Evolutionary conservation across 2,113 vertebrate genomes (phyloP).

Genomic region (Gopherus flavomarginatus): DNA sequence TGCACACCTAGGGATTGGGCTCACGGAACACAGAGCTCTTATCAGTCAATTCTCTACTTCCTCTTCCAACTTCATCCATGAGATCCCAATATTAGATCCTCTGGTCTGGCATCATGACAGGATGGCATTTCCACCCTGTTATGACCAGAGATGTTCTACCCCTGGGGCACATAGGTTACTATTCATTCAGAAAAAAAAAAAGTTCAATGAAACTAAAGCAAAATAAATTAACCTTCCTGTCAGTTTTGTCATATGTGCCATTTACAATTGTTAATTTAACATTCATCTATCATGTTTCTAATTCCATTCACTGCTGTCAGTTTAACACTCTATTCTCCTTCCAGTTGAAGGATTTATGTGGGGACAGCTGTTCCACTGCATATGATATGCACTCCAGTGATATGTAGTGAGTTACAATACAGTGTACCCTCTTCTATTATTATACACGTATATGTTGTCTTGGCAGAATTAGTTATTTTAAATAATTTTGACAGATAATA

Average conservation of each 20-base stretch:
- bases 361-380: slow-evolving; percentile 38
- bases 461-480: neutral
- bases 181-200: slow-evolving; percentile 26
- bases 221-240: slow-evolving; percentile 59
- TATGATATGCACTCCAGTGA: neutral
- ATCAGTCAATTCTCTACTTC: neutral
- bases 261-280: slow-evolving; percentile 60
- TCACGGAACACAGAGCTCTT: accelerated
- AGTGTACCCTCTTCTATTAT: neutral
- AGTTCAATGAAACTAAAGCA: slow-evolving; percentile 33
- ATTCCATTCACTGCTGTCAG: slow-evolving; percentile 35
- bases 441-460: neutral
- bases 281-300: slow-evolving; percentile 42
- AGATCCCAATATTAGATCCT: slow-evolving; percentile 11
- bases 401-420: neutral
- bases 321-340: slow-evolving; percentile 23
- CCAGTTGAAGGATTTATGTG: slow-evolving; percentile 52
- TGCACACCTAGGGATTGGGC: neutral
- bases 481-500: neutral
- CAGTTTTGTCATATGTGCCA: slow-evolving; percentile 13
- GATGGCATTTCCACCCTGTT: slow-evolving; percentile 23
- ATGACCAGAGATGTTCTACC: slow-evolving; percentile 41
- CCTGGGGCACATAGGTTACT: slow-evolving; percentile 9
- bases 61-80: neutral
- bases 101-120: slow-evolving; percentile 37